These are phyloP conservation scores for Cassiopea andromeda DNA, from an alignment of 30 jellyfish, hydroid and myxozoan species.

Conservation along the genomic window DNA sequence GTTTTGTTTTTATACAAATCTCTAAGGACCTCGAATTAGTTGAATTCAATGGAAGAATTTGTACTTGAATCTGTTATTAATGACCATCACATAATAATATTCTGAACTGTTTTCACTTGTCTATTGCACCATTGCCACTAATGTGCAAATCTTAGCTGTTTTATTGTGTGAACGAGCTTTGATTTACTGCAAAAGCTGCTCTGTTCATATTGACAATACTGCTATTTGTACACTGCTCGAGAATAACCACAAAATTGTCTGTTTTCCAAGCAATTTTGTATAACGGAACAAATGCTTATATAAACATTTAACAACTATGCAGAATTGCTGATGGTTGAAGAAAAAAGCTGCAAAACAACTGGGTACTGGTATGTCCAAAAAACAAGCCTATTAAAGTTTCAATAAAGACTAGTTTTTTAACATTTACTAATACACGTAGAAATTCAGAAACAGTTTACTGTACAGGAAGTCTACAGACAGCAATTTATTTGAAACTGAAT, in stretches of 20 bases:
- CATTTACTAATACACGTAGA: not conserved
- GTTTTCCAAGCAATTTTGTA: not conserved
- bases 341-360: not conserved
- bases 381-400: not conserved
- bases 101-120: not conserved
- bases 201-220: not conserved
- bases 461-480: not conserved
- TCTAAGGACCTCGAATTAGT: too few species aligned
- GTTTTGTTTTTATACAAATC: too few species aligned
- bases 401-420: not conserved
- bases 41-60: too few species aligned
- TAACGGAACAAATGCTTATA: not conserved
- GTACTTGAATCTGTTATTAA: too few species aligned
- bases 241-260: not conserved
- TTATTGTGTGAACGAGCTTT: not conserved
- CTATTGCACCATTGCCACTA: not conserved
- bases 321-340: not conserved
- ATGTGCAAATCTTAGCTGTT: not conserved
- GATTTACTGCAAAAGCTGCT: not conserved
- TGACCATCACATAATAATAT: not conserved
- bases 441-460: not conserved
- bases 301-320: not conserved
- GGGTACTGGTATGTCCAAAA: not conserved
- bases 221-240: not conserved
- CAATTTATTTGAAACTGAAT: too few species aligned